Base-by-base conservation (phyloP, 2,888 invertebrate species). In the Catonia carolina region DNA sequence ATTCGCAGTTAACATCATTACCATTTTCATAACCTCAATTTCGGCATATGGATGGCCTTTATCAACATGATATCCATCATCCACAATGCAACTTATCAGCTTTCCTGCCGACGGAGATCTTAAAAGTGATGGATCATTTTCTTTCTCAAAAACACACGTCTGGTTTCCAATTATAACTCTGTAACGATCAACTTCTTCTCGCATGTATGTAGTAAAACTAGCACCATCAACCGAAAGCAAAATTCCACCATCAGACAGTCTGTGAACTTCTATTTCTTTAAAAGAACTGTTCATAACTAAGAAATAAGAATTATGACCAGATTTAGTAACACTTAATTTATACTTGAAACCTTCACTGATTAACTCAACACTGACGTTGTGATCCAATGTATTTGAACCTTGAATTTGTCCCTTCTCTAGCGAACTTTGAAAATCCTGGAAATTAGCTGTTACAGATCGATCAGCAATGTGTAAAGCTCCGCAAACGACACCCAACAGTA, bases 21-120 rank as follows among this genome's bases (percentile, higher is more conserved):
- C 92, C 95, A 97, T 96, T 75, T 98, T 98, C 98, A 98, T 98
- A 1, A 85, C 89, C 77, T 99, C 99, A 65, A 99, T 97, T 75
- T 98, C 97, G 8, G 96, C 98, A 69, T 88, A 99, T 0, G 94
- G 85, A 71, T 95, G 93, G 0, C 96, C 96, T 65, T 89, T 85
- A 59, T 80, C 82, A 0, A 99, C 88, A 70, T 94, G 95, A 0
- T 92, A 93, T 0, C 96, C 96, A 69, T 99, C 98, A 61, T 98
- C 97, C 0, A 97, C 81, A 5, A 94, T 69, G 62, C 86, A 89
- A 67, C 85, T 89, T 12, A 99, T 80, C 2, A 99, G 77, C 73
- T 98, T 98, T 1, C 98, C 98, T 35, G 97, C 91, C 20, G 95
- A 94, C 0, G 96, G 95, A 56, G 95, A 88, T 14, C 96, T 80